Base-by-base conservation (phyloP, 2,113 vertebrate species). In the Thymallus thymallus region DNA sequence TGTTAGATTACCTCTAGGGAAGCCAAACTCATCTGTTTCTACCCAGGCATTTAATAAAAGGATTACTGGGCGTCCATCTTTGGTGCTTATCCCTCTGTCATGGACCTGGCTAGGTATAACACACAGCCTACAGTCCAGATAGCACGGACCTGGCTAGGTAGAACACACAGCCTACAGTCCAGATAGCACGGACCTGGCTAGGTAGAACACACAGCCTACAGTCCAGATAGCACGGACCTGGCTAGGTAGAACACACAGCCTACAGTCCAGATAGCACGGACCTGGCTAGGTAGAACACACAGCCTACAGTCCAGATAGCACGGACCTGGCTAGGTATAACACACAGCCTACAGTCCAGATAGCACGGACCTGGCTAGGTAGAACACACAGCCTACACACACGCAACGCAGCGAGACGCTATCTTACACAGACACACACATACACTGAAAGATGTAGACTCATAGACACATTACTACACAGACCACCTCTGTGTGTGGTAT, bases 1-100 rank as follows among this genome's bases (percentile, higher is more conserved):
- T 68, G 69, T 67, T 63, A 77, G 70, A 77, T 77, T 77, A 72
- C 62, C 76, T 68, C 76, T 29, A 48, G 41, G 76, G 64, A 68
- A 77, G 55, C 51, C 71, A 61, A 77, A 77, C 69, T 77, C 76
- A 72, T 71, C 63, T 60, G 69, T 58, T 77, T 72, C 70, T 30
- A 77, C 71, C 70, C 71, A 64, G 66, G 69, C 71, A 68, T 73
- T 78, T 73, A 65, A 69, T 73, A 73, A 78, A 73, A 61, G 71
- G 76, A 78, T 68, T 68, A 78, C 35, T 56, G 35, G 23, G 30
- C 61, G 68, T 68, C 64, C 61, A 26, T 78, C 76, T 72, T 72
- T 56, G 58, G 68, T 51, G 65, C 76, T 72, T 4, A 1, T 45
- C 41, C 41, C 41, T 45, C 41, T 45, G 41, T 2, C 41, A 10